A percentile compares a stretch with the other conserved stretches of the same genome.
Evolutionary conservation across 2,797 vertebrate species (phyloP).

Genomic region (Anabacerthia variegaticeps): DNA sequence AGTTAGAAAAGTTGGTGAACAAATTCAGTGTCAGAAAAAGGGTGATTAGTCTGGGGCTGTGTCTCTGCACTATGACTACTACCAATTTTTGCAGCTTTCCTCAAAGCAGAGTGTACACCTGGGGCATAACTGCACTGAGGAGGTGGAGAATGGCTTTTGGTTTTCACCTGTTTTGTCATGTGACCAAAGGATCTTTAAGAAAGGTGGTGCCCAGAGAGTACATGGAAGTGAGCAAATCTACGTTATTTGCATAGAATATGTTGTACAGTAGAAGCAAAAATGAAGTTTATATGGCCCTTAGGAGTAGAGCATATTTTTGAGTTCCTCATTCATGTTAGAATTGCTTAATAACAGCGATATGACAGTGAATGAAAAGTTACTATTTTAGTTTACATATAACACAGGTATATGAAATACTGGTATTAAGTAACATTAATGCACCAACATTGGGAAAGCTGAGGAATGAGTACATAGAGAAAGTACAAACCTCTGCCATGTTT

Average conservation of each 20-base stretch:
- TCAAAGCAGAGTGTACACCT: neutral
- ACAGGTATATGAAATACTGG: neutral
- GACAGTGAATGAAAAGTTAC: neutral
- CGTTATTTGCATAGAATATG: rapidly evolving
- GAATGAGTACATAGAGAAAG: neutral
- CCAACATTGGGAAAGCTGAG: neutral
- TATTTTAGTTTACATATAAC: neutral
- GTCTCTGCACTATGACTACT: neutral
- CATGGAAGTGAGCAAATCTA: neutral
- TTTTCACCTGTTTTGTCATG: neutral
- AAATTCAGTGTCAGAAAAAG: neutral
- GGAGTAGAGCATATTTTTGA: neutral
- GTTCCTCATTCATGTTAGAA: neutral
- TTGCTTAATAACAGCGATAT: neutral
- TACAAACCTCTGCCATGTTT: rapidly evolving
- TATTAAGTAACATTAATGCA: neutral
- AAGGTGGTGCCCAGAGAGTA: neutral
- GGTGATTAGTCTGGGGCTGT: neutral
- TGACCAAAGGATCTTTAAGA: neutral
- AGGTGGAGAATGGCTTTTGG: neutral
- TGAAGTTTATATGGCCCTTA: neutral
- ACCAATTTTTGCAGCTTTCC: neutral
- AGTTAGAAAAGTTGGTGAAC: neutral
- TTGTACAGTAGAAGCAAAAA: neutral
- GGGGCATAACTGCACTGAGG: neutral